Base-by-base conservation (phyloP, 2,888 invertebrate genomes). In the Cynaeus angustus region DNA sequence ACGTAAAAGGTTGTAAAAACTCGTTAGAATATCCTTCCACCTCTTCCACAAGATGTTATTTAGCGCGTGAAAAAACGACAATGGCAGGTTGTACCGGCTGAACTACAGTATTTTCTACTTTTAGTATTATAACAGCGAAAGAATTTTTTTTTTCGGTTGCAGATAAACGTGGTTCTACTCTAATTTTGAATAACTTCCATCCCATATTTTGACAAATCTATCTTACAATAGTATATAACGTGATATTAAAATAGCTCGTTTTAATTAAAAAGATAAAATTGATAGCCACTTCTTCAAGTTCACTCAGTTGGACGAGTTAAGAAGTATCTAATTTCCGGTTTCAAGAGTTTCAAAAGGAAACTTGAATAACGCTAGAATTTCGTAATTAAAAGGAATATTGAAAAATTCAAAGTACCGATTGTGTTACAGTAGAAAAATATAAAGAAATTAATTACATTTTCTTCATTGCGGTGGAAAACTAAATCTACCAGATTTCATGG, bases 271-370 rank as follows among this genome's bases (percentile, higher is more conserved):
- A 14, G 10, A 33, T 46, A 26, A 28, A 28, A 43, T 30, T 50
- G 61, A 56, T 56, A 41, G 41, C 10, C 37, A 52, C 55, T 56
- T 8, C 13, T 16, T 38, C 41, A 16, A 26, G 26, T 10, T 26
- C 41, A 8, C 10, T 53, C 50, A 37, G 12, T 37, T 21, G 56
- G 41, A 41, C 26, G 45, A 37, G 16, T 61, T 26, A 37, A 45
- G 33, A 59, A 59, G 46, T 50, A 37, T 50, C 48, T 50, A 61
- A 61, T 61, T 50, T 61, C 61, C 61, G 48, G 48, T 45, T 53
- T 33, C 26, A 43, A 50, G 14, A 37, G 28, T 30, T 28, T 4
- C 41, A 12, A n/a, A 28, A 50, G n/a, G 43, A 43, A 43, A 43
- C 48, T 48, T 21, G 16, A 48, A 48, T 21, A 12, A 8, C 50